Base-by-base conservation (phyloP, 2,888 invertebrate species). In the Bibio marci region DNA sequence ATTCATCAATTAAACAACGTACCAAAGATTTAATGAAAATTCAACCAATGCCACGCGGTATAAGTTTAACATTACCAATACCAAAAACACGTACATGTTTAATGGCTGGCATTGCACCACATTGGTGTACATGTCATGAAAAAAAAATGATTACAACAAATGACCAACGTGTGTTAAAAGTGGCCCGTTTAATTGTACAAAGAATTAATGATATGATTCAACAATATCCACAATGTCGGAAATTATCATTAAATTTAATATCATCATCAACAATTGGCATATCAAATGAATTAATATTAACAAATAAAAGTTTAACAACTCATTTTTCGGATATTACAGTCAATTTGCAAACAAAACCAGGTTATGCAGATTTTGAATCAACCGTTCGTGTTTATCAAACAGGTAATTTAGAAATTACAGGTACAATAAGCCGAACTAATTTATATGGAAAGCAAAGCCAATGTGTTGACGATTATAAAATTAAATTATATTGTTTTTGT, bases 111-210 rank as follows among this genome's bases (percentile, higher is more conserved):
- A 85, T 94, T 42, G 73, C 76, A 1, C 73, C 77, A 19, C 83
- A 88, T 55, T 92, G 82, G 80, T 92, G 92, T 57, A 81, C 86
- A 17, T 92, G 92, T 48, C 80, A 85, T 51, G 70, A 70, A 41
- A 73, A 73, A 38, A 62, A 61, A 37, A 67, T 70, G 45, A 52
- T 83, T 14, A 53, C 66, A 1, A 59, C 62, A 1, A 64, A 68
- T 25, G 69, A 74, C 45, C 50, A 44, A 0, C 50, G 58, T 6
- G 76, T 80, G 0, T 54, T 61, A 6, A 63, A 70, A 30, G 75
- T 74, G 1, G 76, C 77, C 0, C 52, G 62, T 1, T 70, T 69
- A 46, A 59, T 83, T 19, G 68, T 87, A 1, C 54, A 60, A 6
- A 63, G 73, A 44, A 65, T 90, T 30, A 88, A 87, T 53, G 45